phyloP scores from a whole-genome alignment of 2,113 vertebrate species.

The Psettodes erumei region DNA sequence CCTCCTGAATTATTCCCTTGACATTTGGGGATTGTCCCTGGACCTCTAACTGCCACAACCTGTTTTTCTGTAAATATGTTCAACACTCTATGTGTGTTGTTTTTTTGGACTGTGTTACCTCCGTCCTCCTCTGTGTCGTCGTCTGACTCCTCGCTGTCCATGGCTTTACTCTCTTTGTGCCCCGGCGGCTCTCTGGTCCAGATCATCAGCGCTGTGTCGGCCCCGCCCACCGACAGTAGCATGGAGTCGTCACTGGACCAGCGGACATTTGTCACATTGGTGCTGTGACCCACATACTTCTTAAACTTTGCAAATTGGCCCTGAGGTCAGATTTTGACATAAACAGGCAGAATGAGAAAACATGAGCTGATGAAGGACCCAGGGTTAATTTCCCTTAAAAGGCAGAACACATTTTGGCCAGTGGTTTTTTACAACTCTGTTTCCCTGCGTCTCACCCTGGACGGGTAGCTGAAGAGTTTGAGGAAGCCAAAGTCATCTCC shows the following conservation, averaged over 20 bases:
- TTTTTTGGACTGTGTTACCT: slow-evolving; percentile 82
- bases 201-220: slow-evolving; percentile 96
- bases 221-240: slow-evolving; percentile 94
- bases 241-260: slow-evolving; percentile 94
- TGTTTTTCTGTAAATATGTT: background rate
- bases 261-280: slow-evolving; percentile 93
- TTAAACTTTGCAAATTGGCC: slow-evolving; percentile 93
- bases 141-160: slow-evolving; percentile 97
- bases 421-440: background rate
- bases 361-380: background rate
- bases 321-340: slow-evolving; percentile 70
- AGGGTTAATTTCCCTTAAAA: too few relatives aligned
- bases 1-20: background rate
- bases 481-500: slow-evolving; percentile 97
- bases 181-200: slow-evolving; percentile 92
- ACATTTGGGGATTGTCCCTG: too few relatives aligned
- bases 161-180: slow-evolving; percentile 90
- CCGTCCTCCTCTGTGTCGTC: slow-evolving; percentile 95
- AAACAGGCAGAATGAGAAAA: background rate
- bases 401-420: background rate
- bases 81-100: background rate
- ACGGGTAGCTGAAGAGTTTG: slow-evolving; percentile 95
- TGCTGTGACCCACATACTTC: slow-evolving; percentile 96
- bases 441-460: slow-evolving; percentile 84
- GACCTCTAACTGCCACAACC: background rate